Evolutionary conservation across 2,113 vertebrate species (phyloP), one percentile per base, ranked within the genome.

Genomic region (Tragelaphus imberbis): DNA sequence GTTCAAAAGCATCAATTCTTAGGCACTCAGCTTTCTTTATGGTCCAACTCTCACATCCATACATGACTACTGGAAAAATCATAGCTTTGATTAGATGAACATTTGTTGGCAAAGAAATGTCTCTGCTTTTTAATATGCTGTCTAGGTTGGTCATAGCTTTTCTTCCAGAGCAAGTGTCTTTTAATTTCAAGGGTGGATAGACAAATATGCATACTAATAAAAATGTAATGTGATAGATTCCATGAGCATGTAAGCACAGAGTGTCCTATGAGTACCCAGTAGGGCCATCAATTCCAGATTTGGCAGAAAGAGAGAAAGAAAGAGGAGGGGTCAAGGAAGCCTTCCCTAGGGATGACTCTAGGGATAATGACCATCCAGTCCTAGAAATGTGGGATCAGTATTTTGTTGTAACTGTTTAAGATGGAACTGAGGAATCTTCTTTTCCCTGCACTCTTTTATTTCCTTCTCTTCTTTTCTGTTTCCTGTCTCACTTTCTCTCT

Each of bases 81-180:
- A 40, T 13, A 40, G 19, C 19, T 71, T 23, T 40, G 68, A 40
- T 2, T 71, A 21, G 68, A 71, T 0, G 1, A 6, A 13, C 5
- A 23, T 71, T 71, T 71, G n/a, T 40, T 40, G n/a, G 5, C n/a
- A 40, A 71, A 71, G 68, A 12, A 23, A 40, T 71, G n/a, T 71
- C n/a, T 71, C 19, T 23, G 9, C 68, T 71, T 71, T 71, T 71
- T 40, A 40, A 71, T 71, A 71, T 71, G 68, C 68, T 71, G 19
- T 71, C 68, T 71, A 71, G 68, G 68, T 71, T 71, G n/a, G 19
- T 71, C 68, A 71, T 71, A 40, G 68, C n/a, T 71, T 71, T 40
- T 71, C n/a, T 71, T 71, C n/a, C 10, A 71, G n/a, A 71, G n/a
- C 10, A 40, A 71, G n/a, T 12, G 0, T 40, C n/a, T 71, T 71